Percentiles rank a stretch among this genome's conserved stretches.
Evolutionary conservation across 2,888 invertebrate species (phyloP).

Genomic region (Matsumyia berberina): DNA sequence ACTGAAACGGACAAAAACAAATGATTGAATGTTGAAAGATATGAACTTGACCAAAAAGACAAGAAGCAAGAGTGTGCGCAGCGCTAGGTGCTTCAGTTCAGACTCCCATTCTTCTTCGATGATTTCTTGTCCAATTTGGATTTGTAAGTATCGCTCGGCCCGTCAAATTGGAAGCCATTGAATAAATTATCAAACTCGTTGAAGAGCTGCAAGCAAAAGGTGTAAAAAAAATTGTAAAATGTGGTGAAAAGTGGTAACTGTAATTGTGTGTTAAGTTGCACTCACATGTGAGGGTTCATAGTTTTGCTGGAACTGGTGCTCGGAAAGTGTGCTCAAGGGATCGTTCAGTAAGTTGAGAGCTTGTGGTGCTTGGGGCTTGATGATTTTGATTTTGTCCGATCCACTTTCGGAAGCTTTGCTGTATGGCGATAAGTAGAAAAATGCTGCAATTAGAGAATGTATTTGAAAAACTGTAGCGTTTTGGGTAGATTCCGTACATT

Average conservation of each 20-base stretch:
- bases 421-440: constrained; percentile 62
- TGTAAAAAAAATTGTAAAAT: no score
- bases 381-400: constrained; percentile 54
- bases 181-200: constrained; percentile 83
- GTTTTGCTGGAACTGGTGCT: constrained; percentile 62
- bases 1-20: background rate
- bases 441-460: constrained; percentile 51
- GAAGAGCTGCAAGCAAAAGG: constrained; percentile 79
- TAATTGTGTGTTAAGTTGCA: constrained; percentile 22
- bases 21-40: constrained; percentile 14
- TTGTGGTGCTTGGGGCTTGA: constrained; percentile 38
- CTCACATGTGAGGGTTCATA: constrained; percentile 73
- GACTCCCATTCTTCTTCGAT: constrained; percentile 39
- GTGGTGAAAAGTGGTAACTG: constrained; percentile 20
- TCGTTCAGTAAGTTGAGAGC: constrained; percentile 59
- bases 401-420: constrained; percentile 38
- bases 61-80: constrained; percentile 5
- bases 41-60: constrained; percentile 21
- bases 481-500: constrained; percentile 77
- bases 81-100: constrained; percentile 13
- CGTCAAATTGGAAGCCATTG: constrained; percentile 81
- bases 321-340: constrained; percentile 54
- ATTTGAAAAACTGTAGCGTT: background rate
- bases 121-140: constrained; percentile 33
- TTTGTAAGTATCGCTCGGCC: constrained; percentile 67